Base-by-base conservation (phyloP, 2,113 vertebrate genomes). In the Toxotes chatareus region DNA sequence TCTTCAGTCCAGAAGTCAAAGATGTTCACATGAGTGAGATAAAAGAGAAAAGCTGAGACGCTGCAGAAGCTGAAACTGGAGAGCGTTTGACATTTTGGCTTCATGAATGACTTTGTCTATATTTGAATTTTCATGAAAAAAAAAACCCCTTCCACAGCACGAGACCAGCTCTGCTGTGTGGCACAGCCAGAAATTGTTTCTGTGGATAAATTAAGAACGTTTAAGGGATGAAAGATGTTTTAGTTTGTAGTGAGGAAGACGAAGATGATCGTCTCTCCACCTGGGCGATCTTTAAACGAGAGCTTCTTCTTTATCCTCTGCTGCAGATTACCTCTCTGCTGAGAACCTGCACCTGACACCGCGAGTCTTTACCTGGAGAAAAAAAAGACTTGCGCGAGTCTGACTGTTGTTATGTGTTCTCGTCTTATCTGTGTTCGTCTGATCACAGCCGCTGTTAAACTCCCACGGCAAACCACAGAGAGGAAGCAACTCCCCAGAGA, bases 361-460 rank as follows among this genome's bases (percentile, higher is more conserved):
- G 13, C 61, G 4, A 5, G 53, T 62, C 63, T 86, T 53, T 73
- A 64, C 62, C 64, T 5, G 56, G 40, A 2, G 10, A 23, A 23
- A 11, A 53, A 14, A 55, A 63, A 16, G 23, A 40, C 69, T 73
- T 16, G 17, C 1, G 49, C 74, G 55, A 71, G 47, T 13, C 31
- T 44, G 51, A 80, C 64, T 77, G 68, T 82, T 82, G 66, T 49
- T 53, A 67, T 21, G 61, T 8, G 36, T 65, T 60, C 72, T 81
- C 65, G 66, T 83, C 69, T 86, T 80, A 84, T 86, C 84, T 74
- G 62, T 0, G 47, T 42, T 49, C 23, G 31, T 66, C 75, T 88
- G 89, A 90, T 92, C 88, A 91, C 84, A 82, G 84, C 13, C 60
- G 55, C 80, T 69, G 67, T 89, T 87, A 81, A 83, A 88, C 87